A percentile compares a stretch with the other conserved stretches of the same genome.
Conservation (phyloP, 2,797 vertebrate genomes). For the Dipus sagitta region DNA sequence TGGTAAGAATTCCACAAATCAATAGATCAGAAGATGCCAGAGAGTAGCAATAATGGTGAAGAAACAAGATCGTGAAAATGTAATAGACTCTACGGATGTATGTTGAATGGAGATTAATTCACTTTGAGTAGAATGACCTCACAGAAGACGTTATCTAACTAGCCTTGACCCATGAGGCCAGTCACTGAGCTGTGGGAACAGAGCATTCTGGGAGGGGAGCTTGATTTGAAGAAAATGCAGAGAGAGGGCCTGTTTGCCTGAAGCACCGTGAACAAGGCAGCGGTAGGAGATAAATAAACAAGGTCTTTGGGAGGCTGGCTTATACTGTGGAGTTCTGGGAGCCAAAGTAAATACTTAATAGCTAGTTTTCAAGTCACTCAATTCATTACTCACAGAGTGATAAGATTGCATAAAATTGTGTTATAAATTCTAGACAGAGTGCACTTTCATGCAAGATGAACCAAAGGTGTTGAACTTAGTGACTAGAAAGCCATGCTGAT, state of each 20-base stretch:
- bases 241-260: background rate
- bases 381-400: background rate
- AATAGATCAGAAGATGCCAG: background rate
- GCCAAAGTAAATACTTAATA: conserved; percentile 1
- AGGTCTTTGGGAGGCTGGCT: background rate
- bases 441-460: background rate
- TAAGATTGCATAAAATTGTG: background rate
- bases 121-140: background rate
- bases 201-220: background rate
- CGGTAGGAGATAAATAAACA: background rate
- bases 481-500: background rate
- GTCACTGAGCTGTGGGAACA: background rate
- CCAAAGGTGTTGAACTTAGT: background rate
- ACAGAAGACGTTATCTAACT: background rate
- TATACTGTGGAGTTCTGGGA: background rate
- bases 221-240: background rate
- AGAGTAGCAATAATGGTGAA: background rate
- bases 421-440: background rate
- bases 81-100: fast-evolving
- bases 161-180: background rate
- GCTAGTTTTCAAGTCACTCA: background rate
- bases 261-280: background rate
- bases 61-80: background rate
- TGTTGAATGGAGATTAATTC: background rate
- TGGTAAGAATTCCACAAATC: background rate